phyloP scores from a whole-genome alignment of 2,888 invertebrate species.

The Cremastobaeus sp. region DNA sequence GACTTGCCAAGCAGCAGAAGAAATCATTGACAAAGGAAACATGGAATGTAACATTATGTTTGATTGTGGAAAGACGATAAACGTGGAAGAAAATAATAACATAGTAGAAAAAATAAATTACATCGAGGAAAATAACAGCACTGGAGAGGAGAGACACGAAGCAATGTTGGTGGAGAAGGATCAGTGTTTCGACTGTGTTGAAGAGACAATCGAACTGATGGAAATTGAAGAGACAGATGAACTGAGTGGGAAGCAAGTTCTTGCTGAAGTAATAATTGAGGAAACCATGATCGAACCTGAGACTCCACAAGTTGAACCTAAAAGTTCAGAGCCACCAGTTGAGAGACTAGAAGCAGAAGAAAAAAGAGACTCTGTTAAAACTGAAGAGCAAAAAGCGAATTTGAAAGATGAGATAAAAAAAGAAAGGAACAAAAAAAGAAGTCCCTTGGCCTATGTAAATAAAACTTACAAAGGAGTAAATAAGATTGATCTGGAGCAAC shows the following conservation, averaged over 20 bases:
- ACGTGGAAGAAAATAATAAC: background rate
- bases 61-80: too few species aligned
- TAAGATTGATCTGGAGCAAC: constrained; percentile 42
- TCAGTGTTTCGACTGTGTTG: background rate
- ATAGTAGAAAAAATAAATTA: too few species aligned
- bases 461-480: constrained; percentile 49
- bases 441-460: constrained; percentile 34
- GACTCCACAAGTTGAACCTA: background rate
- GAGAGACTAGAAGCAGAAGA: too few species aligned
- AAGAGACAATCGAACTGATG: constrained; percentile 5
- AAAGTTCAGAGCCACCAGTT: too few species aligned
- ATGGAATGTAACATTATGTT: too few species aligned
- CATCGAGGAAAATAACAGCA: too few species aligned
- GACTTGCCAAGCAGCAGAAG: too few species aligned
- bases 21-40: too few species aligned
- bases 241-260: background rate
- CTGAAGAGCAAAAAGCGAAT: too few species aligned
- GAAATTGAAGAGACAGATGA: constrained; percentile 18
- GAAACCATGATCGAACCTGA: background rate
- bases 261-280: constrained; percentile 14
- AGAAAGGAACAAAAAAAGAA: constrained; percentile 9
- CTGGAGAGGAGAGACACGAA: too few species aligned
- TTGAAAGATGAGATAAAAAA: too few species aligned
- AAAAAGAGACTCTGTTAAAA: too few species aligned
- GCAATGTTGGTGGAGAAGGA: background rate